Evolutionary conservation across 1,140 invertebrate species (phyloP).

Genomic region (Euwallacea similis): DNA sequence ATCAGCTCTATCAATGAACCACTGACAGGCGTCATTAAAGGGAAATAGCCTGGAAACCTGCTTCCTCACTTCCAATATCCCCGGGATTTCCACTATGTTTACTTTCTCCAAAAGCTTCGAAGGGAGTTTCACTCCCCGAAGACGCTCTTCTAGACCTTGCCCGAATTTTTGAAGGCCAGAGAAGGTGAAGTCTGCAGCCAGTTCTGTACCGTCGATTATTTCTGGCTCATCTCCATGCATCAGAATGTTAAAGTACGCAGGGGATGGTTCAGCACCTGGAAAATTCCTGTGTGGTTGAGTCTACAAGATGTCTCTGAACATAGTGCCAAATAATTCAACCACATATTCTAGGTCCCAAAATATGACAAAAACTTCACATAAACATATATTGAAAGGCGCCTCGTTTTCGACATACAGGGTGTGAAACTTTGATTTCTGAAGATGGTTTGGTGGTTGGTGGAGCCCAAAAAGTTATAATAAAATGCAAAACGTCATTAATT

Average conservation of each 20-base stretch:
- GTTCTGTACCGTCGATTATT: conserved; percentile 85
- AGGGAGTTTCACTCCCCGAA: conserved; percentile 79
- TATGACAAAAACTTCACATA: background rate
- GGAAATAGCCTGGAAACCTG: conserved; percentile 91
- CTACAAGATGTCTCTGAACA: conserved; percentile 5
- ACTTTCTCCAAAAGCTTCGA: conserved; percentile 89
- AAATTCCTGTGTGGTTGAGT: background rate
- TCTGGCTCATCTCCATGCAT: conserved; percentile 85
- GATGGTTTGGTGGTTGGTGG: too few relatives aligned
- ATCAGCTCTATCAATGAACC: conserved; percentile 94
- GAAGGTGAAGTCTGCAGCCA: conserved; percentile 92
- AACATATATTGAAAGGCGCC: too few relatives aligned
- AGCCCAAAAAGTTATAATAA: too few relatives aligned
- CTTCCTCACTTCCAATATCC: conserved; percentile 91
- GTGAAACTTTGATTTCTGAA: too few relatives aligned
- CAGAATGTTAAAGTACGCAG: conserved; percentile 90
- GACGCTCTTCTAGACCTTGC: conserved; percentile 85
- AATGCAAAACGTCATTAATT: too few relatives aligned
- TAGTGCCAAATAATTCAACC: too few relatives aligned
- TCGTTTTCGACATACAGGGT: too few relatives aligned
- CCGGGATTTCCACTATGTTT: conserved; percentile 94
- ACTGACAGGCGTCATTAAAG: conserved; percentile 94
- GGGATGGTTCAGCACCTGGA: conserved; percentile 88
- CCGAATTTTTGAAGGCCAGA: conserved; percentile 93
- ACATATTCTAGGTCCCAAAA: too few relatives aligned